These are phyloP conservation scores for Sakesphorus luctuosus DNA, from an alignment of 2,113 vertebrate genomes.

Conservation along the genomic window DNA sequence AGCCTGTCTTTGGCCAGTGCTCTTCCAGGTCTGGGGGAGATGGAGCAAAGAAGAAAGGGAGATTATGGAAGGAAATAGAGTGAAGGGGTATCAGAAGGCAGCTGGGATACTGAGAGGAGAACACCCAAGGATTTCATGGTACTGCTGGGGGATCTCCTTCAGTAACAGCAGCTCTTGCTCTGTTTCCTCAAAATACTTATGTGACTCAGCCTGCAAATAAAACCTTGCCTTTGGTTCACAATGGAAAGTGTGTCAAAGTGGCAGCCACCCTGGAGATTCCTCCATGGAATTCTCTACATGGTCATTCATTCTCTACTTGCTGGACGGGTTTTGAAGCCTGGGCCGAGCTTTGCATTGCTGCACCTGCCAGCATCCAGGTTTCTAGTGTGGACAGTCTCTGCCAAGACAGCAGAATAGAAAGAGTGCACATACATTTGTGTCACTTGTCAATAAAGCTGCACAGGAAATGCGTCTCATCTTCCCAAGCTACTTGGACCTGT, in stretches of 20 bases:
- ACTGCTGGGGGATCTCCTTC: neutral
- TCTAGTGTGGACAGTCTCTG: neutral
- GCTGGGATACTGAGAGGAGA: neutral
- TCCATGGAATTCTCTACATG: neutral
- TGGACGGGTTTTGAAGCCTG: neutral
- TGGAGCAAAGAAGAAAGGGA: neutral
- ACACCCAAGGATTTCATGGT: neutral
- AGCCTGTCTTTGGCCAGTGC: neutral
- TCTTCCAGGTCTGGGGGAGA: neutral
- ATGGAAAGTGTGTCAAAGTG: accelerated
- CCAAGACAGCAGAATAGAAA: neutral
- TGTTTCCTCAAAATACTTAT: neutral
- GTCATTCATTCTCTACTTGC: neutral
- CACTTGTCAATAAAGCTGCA: neutral
- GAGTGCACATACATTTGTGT: accelerated
- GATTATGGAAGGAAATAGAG: neutral
- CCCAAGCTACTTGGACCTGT: neutral
- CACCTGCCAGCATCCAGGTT: neutral
- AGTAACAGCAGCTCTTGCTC: neutral
- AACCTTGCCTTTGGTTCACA: neutral
- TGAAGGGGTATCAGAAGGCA: neutral
- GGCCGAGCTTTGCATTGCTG: neutral
- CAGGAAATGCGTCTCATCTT: neutral
- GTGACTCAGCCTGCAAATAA: neutral
- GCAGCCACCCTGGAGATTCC: neutral